Evolutionary conservation across 2,888 invertebrate species (phyloP).

Genomic region (Trissonchulus latispiculum): DNA sequence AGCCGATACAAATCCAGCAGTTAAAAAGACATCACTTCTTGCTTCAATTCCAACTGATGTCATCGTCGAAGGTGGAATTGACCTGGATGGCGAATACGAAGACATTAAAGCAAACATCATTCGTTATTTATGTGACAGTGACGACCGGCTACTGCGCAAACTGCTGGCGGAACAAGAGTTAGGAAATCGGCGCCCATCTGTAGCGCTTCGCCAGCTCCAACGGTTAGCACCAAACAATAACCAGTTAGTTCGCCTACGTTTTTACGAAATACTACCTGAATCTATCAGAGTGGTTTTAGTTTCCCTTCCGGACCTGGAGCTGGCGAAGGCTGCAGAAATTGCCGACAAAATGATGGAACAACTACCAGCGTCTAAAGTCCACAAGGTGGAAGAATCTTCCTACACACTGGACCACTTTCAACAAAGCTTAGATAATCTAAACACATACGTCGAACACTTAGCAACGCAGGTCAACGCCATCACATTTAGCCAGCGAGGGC

Average conservation of each 20-base stretch:
- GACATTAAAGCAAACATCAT: not conserved
- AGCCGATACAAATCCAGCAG: not conserved
- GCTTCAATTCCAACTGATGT: not conserved
- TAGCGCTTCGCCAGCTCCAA: not conserved
- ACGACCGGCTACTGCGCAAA: not conserved
- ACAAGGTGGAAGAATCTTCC: not conserved
- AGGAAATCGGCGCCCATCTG: not conserved
- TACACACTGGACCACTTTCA: too few species aligned
- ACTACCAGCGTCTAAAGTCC: not conserved
- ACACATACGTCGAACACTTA: not conserved
- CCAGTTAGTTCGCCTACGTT: not conserved
- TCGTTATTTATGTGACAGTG: not conserved
- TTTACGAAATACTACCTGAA: not conserved
- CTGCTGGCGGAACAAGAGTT: not conserved
- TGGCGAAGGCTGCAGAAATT: not conserved
- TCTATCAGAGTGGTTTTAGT: not conserved
- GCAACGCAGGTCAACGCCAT: not conserved
- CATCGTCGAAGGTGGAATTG: not conserved
- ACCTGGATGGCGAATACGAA: not conserved
- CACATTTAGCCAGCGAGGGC: too few species aligned
- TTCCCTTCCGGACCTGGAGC: not conserved
- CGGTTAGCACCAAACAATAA: not conserved
- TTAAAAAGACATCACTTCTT: not conserved
- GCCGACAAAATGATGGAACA: not conserved
- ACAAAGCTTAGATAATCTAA: not conserved